Percentiles rank a stretch among this genome's conserved stretches.
Conservation (phyloP, 2,888 invertebrate genomes). For the Zele albiditarsus region DNA sequence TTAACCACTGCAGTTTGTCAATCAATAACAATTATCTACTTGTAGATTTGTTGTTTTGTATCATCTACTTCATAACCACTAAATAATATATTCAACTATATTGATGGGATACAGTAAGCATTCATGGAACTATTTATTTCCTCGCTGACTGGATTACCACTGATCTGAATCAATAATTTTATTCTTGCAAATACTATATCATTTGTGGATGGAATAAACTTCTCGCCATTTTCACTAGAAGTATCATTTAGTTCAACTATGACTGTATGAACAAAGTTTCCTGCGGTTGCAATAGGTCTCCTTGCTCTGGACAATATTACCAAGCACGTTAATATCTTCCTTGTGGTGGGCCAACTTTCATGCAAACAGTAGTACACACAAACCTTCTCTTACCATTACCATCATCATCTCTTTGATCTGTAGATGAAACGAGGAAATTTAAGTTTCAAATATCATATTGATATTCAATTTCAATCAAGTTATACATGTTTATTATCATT, state of each 20-base stretch:
- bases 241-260: slow-evolving; percentile 25
- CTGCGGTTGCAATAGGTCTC: slow-evolving; percentile 70
- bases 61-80: no score
- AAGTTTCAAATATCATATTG: background rate
- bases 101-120: no score
- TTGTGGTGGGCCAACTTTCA: slow-evolving; percentile 30
- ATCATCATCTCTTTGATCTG: slow-evolving; percentile 34
- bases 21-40: slow-evolving; percentile 50
- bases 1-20: slow-evolving; percentile 62
- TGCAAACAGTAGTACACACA: slow-evolving; percentile 32
- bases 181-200: background rate
- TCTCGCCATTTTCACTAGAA: background rate
- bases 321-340: slow-evolving; percentile 69
- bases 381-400: background rate
- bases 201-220: background rate
- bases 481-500: background rate
- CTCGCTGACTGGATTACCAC: no score
- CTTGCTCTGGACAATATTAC: slow-evolving; percentile 68
- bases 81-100: no score
- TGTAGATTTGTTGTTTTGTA: no score
- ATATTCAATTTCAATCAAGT: background rate
- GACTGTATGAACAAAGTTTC: slow-evolving; percentile 68
- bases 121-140: no score
- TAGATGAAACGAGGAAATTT: slow-evolving; percentile 23
- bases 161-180: slow-evolving; percentile 32